phyloP scores from a whole-genome alignment of 2,797 vertebrate species.

The Helostoma temminkii region DNA sequence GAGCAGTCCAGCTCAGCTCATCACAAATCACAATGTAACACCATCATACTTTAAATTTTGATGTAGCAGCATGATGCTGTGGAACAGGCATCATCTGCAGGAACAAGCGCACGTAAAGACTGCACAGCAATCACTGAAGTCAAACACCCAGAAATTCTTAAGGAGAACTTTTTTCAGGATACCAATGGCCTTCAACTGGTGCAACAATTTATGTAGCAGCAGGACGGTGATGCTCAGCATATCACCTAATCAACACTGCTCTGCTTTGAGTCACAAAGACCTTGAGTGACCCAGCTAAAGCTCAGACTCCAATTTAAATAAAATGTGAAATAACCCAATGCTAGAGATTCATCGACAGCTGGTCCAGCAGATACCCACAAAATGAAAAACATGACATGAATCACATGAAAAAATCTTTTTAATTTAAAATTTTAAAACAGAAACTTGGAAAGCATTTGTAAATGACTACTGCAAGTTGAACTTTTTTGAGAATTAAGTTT shows the following conservation, averaged over 20 bases:
- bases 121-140: background rate
- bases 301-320: background rate
- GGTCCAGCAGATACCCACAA: background rate
- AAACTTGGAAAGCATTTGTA: too few species aligned
- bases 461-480: background rate
- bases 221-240: background rate
- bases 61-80: background rate
- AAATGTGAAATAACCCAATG: conserved; percentile 8
- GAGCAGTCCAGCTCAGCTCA: background rate
- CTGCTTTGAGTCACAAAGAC: background rate
- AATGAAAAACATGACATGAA: background rate
- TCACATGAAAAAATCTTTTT: too few species aligned
- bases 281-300: background rate
- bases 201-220: background rate
- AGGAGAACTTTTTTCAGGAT: conserved; percentile 4
- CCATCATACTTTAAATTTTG: background rate
- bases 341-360: background rate
- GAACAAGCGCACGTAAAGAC: background rate
- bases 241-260: conserved; percentile 3
- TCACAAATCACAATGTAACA: background rate
- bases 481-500: too few species aligned
- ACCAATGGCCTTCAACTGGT: background rate
- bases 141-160: background rate
- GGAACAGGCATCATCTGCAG: background rate
- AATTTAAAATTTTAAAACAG: background rate